Evolutionary conservation across 2,113 vertebrate species (phyloP).

Genomic region (Genyomyrus donnyi): DNA sequence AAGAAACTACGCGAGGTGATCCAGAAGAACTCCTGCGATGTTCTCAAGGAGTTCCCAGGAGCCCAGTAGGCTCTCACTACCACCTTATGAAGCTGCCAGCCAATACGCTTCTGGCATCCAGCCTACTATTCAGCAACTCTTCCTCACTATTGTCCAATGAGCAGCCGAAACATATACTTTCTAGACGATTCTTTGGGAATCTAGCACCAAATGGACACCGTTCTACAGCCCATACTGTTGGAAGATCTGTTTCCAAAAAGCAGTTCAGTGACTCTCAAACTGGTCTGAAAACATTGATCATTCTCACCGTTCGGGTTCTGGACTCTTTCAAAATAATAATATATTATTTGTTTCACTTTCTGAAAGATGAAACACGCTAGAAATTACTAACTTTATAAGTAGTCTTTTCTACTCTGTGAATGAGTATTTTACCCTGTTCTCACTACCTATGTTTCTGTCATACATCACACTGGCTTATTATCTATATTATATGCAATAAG

Average conservation of each 20-base stretch:
- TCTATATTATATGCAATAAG: neutral
- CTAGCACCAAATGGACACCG: neutral
- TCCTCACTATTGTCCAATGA: neutral
- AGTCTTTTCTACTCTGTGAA: slow-evolving; percentile 3
- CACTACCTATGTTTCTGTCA: neutral
- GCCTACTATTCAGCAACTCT: neutral
- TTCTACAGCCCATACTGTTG: neutral
- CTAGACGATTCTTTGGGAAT: neutral
- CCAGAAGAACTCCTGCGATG: slow-evolving; percentile 89
- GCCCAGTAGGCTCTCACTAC: slow-evolving; percentile 53
- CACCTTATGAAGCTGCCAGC: neutral
- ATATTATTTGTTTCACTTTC: slow-evolving; percentile 13
- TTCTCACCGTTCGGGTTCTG: neutral
- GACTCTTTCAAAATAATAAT: neutral
- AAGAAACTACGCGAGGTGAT: slow-evolving; percentile 84
- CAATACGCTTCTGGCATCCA: no score
- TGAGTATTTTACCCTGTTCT: neutral
- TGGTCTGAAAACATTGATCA: neutral
- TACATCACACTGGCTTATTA: neutral
- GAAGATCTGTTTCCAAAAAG: neutral
- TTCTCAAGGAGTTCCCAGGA: slow-evolving; percentile 81
- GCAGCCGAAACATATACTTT: neutral
- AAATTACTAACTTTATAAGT: neutral
- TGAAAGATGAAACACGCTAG: slow-evolving; percentile 4
- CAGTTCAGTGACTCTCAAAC: neutral